These are phyloP conservation scores for Grammomys surdaster DNA, from an alignment of 2,113 vertebrate genomes.

Conservation along the genomic window DNA sequence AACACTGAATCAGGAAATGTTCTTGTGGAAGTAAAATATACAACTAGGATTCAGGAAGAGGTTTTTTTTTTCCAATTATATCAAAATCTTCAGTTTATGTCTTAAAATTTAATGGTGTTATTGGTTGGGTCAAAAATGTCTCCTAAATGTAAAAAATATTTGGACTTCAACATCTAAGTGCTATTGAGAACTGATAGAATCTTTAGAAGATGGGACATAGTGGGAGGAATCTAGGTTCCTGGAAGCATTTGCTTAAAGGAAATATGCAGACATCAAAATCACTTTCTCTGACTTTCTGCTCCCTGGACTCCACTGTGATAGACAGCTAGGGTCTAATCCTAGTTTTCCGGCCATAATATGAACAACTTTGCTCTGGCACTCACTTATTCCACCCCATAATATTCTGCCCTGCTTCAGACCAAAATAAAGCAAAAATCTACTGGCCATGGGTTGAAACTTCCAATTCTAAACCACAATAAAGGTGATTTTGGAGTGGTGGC, in stretches of 20 bases:
- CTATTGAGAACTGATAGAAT: background rate
- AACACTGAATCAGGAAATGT: background rate
- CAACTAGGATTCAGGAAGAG: background rate
- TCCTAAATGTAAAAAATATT: background rate
- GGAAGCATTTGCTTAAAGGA: background rate
- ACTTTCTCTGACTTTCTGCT: background rate
- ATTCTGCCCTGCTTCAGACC: background rate
- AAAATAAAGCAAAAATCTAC: background rate
- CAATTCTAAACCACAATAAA: background rate
- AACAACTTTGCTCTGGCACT: background rate
- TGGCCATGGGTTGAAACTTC: background rate
- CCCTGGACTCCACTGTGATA: background rate
- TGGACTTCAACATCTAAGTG: background rate
- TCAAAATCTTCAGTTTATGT: background rate
- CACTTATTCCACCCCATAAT: background rate
- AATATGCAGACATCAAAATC: no score
- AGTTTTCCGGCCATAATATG: background rate
- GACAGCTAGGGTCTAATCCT: background rate
- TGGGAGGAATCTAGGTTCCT: background rate
- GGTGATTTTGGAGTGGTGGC: background rate
- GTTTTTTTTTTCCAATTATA: slow-evolving; percentile 23
- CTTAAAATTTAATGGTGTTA: background rate
- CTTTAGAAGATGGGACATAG: background rate
- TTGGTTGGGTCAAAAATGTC: background rate
- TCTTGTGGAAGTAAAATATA: background rate